These are phyloP conservation scores for Rhynchonycteris naso DNA, from an alignment of 2,797 vertebrate genomes.

Conservation along the genomic window DNA sequence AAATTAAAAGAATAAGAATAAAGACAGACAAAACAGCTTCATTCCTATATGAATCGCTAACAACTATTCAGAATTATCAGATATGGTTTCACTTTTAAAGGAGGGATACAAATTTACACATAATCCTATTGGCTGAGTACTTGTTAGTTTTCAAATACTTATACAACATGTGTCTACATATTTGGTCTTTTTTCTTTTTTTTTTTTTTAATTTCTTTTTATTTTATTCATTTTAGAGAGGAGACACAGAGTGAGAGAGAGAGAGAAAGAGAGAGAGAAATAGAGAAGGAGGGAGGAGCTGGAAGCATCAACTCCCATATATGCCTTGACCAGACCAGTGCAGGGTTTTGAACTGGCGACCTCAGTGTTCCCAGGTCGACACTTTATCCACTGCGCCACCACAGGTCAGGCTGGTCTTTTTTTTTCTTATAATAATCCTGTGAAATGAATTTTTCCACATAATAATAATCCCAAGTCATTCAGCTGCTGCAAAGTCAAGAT, in stretches of 20 bases:
- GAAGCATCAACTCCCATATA: no score
- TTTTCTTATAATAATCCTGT: background rate
- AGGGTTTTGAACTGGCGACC: no score
- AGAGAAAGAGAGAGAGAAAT: no score
- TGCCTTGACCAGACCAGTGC: no score
- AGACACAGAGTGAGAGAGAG: no score
- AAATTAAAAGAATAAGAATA: no score
- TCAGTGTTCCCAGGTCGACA: no score
- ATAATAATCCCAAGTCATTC: background rate
- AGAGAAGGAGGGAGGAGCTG: no score
- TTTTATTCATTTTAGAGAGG: no score
- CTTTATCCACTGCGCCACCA: no score
- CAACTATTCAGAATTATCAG: conserved; percentile 27
- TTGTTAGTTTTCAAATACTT: conserved; percentile 17
- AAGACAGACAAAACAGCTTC: background rate
- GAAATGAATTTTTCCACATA: conserved; percentile 11
- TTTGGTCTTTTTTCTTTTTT: background rate
- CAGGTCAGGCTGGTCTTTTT: no score
- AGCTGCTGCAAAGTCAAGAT: background rate
- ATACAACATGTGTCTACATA: background rate
- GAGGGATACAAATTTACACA: background rate
- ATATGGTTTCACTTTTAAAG: conserved; percentile 38
- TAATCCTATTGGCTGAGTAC: background rate
- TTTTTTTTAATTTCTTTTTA: no score
- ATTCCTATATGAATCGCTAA: background rate